Conservation (phyloP, 2,797 vertebrate genomes). For the Alectoris magna region DNA sequence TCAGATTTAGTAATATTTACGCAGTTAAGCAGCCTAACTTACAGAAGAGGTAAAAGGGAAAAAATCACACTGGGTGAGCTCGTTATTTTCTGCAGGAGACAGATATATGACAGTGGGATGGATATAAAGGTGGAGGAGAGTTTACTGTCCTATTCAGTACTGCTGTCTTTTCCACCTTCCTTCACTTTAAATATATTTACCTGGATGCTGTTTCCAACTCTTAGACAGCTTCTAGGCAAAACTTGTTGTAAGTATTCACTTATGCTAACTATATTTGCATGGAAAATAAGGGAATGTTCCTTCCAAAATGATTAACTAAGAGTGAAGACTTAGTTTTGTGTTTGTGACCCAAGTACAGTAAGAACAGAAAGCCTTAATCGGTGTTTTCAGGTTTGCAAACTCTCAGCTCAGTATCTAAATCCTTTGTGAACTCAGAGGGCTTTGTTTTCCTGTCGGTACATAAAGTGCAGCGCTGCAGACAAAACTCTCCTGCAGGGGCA, state of each 20-base stretch:
- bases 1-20: slow-evolving; percentile 31
- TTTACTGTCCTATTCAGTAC: background rate
- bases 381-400: background rate
- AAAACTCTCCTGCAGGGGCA: slow-evolving; percentile 2
- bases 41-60: slow-evolving; percentile 18
- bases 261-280: slow-evolving; percentile 1
- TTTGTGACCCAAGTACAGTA: background rate
- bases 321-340: background rate
- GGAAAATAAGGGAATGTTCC: background rate
- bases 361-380: background rate
- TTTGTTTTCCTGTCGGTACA: background rate
- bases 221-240: background rate
- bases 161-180: background rate
- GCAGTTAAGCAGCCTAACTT: slow-evolving; percentile 2
- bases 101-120: background rate
- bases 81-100: background rate
- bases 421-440: background rate
- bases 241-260: background rate
- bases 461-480: background rate
- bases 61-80: background rate
- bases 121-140: background rate
- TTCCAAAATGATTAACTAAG: background rate
- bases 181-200: background rate
- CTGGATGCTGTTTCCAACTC: background rate
- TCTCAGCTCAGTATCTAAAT: background rate